Base-by-base conservation (phyloP, 2,113 vertebrate genomes). In the Gavialis gangeticus region DNA sequence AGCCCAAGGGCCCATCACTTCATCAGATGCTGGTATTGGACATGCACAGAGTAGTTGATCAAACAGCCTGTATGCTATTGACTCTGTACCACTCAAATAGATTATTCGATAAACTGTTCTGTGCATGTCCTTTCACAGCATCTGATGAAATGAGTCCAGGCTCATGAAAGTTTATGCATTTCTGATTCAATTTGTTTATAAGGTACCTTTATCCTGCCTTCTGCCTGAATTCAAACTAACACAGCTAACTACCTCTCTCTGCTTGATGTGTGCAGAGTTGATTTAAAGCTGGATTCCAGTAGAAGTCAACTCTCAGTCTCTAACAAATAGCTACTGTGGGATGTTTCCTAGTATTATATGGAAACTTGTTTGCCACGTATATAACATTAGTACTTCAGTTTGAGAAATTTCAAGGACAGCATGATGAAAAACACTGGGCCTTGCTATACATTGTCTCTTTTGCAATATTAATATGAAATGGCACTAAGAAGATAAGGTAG, bases 231-330 rank as follows among this genome's bases (percentile, higher is more conserved):
- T 9, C 46, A 46, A 9, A 46, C 46, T 46, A 46, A 46, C 46
- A 46, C 46, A 46, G 46, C 46, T 46, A 46, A 46, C 13, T 78
- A 63, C 17, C 18, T 86, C 4, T 75, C 75, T 3, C 21, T 88
- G 2, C 4, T 19, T 76, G 82, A 88, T 19, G 3, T 46, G 67
- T 37, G 93, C 22, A 78, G 16, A 30, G 2, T 64, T 80, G 75
- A 75, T 90, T 82, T 55, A 75, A 60, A 90, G 17, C 58, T 17
- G 6, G 17, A 28, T 28, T 66, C 18, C 64, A 46, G 46, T 69
- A 15, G 19, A 55, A n/a, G 79, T 5, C 69, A 84, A 82, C 0
- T 0, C 6, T 56, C 82, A 6, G 5, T 66, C n/a, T 75, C 24
- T 54, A 79, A 16, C 1, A 73, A 18, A 57, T 4, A 81, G 10